Evolutionary conservation across 30 jellyfish, hydroid and myxozoan genomes (phyloP).

Genomic region (Cassiopea andromeda): DNA sequence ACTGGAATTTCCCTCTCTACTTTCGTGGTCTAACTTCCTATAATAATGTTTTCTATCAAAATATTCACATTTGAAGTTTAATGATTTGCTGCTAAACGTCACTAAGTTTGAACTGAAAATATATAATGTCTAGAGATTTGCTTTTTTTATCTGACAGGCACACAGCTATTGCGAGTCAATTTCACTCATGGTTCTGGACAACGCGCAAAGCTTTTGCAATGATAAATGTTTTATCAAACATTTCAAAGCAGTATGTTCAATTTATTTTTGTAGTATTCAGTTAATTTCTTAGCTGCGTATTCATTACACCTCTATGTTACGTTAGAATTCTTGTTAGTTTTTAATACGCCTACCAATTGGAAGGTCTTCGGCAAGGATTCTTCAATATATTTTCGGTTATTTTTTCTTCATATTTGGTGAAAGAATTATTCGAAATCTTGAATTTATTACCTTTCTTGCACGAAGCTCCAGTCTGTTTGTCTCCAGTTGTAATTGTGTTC

Average conservation of each 20-base stretch:
- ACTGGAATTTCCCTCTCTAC: too few species aligned
- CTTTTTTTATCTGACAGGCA: constrained; percentile 26
- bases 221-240: constrained; percentile 21
- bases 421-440: background rate
- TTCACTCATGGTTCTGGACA: constrained; percentile 32
- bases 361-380: background rate
- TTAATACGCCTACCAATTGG: too few species aligned
- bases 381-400: background rate
- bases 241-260: constrained; percentile 27
- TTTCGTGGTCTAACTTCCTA: too few species aligned
- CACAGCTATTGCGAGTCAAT: constrained; percentile 36
- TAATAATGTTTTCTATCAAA: too few species aligned
- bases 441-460: too few species aligned
- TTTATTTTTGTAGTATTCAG: too few species aligned
- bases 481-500: too few species aligned
- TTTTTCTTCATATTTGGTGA: background rate
- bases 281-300: background rate
- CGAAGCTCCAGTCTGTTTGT: too few species aligned
- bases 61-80: background rate
- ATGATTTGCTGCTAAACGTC: background rate
- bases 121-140: background rate
- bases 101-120: background rate
- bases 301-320: background rate
- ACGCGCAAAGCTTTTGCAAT: constrained; percentile 35
- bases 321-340: too few species aligned